Conservation (phyloP, 2,888 invertebrate species). For the Lepidocyrtinus sp. region DNA sequence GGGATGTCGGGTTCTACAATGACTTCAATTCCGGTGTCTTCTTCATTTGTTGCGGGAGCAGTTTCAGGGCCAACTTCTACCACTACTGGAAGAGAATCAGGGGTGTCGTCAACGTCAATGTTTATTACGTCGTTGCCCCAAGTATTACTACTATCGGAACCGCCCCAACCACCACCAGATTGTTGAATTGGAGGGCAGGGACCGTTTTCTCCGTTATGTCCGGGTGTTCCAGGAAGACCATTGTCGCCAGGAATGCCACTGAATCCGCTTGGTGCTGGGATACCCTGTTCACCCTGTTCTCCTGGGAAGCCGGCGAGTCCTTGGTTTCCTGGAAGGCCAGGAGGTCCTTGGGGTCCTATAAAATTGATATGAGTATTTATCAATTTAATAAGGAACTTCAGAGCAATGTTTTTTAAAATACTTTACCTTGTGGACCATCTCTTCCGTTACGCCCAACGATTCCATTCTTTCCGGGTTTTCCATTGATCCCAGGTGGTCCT, state of each 20-base stretch:
- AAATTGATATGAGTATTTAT: background rate
- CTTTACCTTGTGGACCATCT: slow-evolving; percentile 20
- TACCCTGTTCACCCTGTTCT: slow-evolving; percentile 36
- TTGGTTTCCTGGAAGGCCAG: slow-evolving; percentile 34
- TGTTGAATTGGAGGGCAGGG: background rate
- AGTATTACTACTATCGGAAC: background rate
- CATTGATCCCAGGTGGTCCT: slow-evolving; percentile 25
- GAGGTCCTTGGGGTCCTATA: slow-evolving; percentile 14
- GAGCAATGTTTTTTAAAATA: background rate
- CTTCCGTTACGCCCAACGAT: slow-evolving; percentile 32
- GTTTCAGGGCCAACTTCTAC: background rate
- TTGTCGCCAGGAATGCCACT: slow-evolving; percentile 13
- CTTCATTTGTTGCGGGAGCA: background rate
- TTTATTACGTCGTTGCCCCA: background rate
- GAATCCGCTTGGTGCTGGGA: slow-evolving; percentile 33
- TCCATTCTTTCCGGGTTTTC: slow-evolving; percentile 42
- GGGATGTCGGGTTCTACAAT: slow-evolving; percentile 21
- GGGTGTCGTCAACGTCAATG: background rate
- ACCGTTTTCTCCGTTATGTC: slow-evolving; percentile 24
- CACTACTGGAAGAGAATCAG: slow-evolving; percentile 3
- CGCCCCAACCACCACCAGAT: background rate
- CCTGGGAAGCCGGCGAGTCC: slow-evolving; percentile 32
- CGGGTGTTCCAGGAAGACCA: slow-evolving; percentile 23
- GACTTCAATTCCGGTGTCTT: slow-evolving; percentile 22
- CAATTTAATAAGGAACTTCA: background rate